Evolutionary conservation across 2,797 vertebrate species (phyloP), one percentile per base, ranked within the genome.

Genomic region (Sebastes hubbsi): DNA sequence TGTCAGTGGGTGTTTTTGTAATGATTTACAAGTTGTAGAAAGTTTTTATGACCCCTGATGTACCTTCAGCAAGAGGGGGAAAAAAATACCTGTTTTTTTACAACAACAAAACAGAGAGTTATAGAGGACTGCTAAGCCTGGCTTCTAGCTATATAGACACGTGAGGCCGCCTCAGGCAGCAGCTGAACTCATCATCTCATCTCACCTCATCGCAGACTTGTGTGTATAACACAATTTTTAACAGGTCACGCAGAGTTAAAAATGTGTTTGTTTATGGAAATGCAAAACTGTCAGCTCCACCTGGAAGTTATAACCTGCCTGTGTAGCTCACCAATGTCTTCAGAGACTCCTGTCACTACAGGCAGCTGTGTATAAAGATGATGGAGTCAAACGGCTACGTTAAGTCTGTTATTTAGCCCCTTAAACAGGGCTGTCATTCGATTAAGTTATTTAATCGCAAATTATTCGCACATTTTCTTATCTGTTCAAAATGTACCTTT

Each of bases 191-290:
- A 46, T 46, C 42, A 46, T 18, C 16, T 46, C 42, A 46, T 7
- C 42, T 46, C 36, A 0, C 52, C 64, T 84, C 58, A 36, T 60
- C 29, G 5, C 61, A 76, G 64, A 63, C 60, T 34, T 49, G 2
- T 36, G 72, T 69, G 29, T 32, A 27, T 32, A 27, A 46, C n/a
- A 63, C 42, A 67, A 54, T 66, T 71, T 49, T 5, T 9, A 30
- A 14, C 69, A 69, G 60, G 68, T 83, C 65, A 72, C 7, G 11
- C 60, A 61, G 67, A 73, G 75, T 67, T 46, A 24, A 12, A 80
- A 42, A 46, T 14, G 20, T 2, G 58, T 64, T 32, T 75, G 54
- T 78, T 65, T 49, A 20, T 36, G 55, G 38, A 69, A 65, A 72
- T 27, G 56, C 42, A 10, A 64, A 73, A 54, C 67, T 60, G 72